Evolutionary conservation across 1,140 invertebrate species (phyloP), one percentile per base, ranked within the genome.

Genomic region (Bradynema listronoti): DNA sequence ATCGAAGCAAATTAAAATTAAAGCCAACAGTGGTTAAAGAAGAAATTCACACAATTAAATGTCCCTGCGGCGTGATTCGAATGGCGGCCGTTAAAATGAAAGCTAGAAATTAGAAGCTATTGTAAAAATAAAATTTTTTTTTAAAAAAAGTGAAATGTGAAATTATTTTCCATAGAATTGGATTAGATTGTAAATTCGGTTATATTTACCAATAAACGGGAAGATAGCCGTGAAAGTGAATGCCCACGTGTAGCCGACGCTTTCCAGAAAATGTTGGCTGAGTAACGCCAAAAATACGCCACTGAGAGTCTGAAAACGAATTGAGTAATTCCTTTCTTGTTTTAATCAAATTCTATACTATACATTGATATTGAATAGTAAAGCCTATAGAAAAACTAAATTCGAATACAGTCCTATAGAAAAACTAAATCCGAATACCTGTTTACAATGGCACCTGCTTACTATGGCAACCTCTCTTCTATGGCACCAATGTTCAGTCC

Each of bases 181-280:
- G 29, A 5, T 19, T 2, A 24, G 34, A 50, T 19, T 19, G n/a
- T 7, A 47, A 22, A 9, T 22, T 22, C 54, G 5, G 6, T 61
- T 61, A 14, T 11, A 33, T 43, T 50, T 64, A 72, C 70, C 73
- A 34, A 46, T 67, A 25, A 76, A 76, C 3, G 73, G 73, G 41
- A 76, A 76, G 19, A 49, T 50, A n/a, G 73, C 62, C n/a, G 76
- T 74, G 11, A 70, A 32, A 7, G 78, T 66, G 51, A 76, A 76
- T 14, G 72, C 56, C 65, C 75, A 76, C 42, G 51, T 72, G 42
- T 76, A 76, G 16, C 73, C 73, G 22, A 76, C 63, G 5, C 29
- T 34, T 45, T 73, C 34, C 16, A 76, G 51, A 9, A 77, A 66
- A 32, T 54, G 73, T 49, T 78, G 66, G 22, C 62, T 65, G 11